Evolutionary conservation across 1,140 invertebrate genomes (phyloP).

Genomic region (Venturia canescens): DNA sequence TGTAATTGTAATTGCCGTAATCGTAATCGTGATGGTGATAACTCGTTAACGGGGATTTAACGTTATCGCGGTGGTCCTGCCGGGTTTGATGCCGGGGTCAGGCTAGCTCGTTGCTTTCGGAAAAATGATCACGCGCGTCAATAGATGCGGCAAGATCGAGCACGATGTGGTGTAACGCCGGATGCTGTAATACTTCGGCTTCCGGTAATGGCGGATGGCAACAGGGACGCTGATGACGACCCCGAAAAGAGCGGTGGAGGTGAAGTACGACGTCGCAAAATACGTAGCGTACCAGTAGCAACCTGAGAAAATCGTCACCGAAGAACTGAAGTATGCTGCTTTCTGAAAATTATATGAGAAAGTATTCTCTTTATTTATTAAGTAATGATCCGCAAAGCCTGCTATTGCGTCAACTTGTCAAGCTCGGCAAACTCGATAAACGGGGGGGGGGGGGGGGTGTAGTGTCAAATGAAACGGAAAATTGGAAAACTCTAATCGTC

Average conservation of each 20-base stretch:
- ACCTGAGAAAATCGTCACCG: constrained; percentile 94
- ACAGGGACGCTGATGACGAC: constrained; percentile 89
- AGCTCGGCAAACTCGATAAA: too few relatives aligned
- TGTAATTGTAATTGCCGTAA: constrained; percentile 73
- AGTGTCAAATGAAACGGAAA: too few relatives aligned
- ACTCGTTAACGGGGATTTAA: constrained; percentile 66
- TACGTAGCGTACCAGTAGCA: constrained; percentile 92
- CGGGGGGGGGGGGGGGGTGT: too few relatives aligned
- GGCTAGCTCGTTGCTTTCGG: constrained; percentile 84
- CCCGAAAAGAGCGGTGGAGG: constrained; percentile 89
- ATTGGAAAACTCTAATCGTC: too few relatives aligned
- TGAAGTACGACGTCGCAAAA: constrained; percentile 94
- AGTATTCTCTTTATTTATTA: too few relatives aligned
- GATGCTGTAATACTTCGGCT: constrained; percentile 92
- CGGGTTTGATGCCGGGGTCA: constrained; percentile 79
- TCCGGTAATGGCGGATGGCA: constrained; percentile 92
- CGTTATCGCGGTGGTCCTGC: constrained; percentile 60
- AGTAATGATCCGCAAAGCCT: too few relatives aligned
- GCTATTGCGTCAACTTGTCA: too few relatives aligned
- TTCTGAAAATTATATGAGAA: constrained; percentile 81
- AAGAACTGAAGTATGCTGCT: constrained; percentile 91
- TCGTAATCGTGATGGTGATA: constrained; percentile 73
- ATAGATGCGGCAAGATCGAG: constrained; percentile 89
- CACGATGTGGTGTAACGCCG: constrained; percentile 87
- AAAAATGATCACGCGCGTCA: constrained; percentile 87